phyloP scores from a whole-genome alignment of 2,797 vertebrate species.

The Lophius americanus region DNA sequence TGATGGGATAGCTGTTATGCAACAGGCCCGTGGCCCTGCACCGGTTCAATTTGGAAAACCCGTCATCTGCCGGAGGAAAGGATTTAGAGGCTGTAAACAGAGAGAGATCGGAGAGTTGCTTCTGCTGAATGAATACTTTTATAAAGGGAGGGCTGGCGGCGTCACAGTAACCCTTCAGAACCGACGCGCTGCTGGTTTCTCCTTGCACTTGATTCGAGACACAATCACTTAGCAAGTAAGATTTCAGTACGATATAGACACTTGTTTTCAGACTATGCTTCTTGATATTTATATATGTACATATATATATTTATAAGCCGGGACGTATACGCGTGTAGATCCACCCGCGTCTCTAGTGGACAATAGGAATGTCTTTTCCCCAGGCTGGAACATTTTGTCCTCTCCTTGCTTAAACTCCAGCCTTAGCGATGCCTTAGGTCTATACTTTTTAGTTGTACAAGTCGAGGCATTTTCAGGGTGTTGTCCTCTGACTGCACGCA shows the following conservation, averaged over 20 bases:
- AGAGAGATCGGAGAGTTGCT: not conserved
- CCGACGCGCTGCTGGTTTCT: too few relatives aligned
- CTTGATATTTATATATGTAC: too few relatives aligned
- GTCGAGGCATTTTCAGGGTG: slow-evolving; percentile 32
- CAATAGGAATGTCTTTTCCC: slow-evolving; percentile 33
- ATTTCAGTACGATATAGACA: too few relatives aligned
- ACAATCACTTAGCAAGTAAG: too few relatives aligned
- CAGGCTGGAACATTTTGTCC: slow-evolving; percentile 75
- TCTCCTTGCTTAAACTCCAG: slow-evolving; percentile 26
- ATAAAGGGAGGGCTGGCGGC: not conserved
- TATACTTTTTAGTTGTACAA: slow-evolving; percentile 22
- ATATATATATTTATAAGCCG: too few relatives aligned
- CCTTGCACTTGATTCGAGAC: too few relatives aligned
- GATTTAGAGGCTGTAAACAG: slow-evolving; percentile 42
- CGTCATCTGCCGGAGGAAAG: slow-evolving; percentile 44
- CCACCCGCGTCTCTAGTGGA: slow-evolving; percentile 17
- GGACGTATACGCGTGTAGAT: too few relatives aligned
- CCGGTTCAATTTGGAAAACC: slow-evolving; percentile 47
- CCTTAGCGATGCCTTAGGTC: not conserved
- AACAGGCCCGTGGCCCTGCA: slow-evolving; percentile 42
- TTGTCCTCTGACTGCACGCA: slow-evolving; percentile 15
- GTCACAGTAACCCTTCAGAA: not conserved
- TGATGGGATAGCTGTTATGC: slow-evolving; percentile 62
- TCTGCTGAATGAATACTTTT: slow-evolving; percentile 22
- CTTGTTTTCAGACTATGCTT: too few relatives aligned